phyloP scores from a whole-genome alignment of 2,888 invertebrate genomes.

The Metellina segmentata region DNA sequence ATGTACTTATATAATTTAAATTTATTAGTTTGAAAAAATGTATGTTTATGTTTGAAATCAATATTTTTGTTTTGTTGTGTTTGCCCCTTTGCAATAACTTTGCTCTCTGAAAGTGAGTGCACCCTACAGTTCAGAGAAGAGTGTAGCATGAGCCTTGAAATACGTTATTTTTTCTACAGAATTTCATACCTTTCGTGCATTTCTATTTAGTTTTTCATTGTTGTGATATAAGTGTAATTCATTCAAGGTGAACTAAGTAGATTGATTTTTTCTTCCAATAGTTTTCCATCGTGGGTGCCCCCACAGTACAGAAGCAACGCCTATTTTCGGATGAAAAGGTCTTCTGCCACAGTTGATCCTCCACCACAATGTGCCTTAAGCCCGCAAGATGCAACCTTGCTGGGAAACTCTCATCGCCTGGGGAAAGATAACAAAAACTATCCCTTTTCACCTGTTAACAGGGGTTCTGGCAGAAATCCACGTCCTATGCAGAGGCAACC shows the following conservation, averaged over 20 bases:
- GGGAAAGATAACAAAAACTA: conserved; percentile 17
- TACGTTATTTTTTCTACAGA: not conserved
- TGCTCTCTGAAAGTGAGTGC: not conserved
- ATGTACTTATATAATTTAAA: too few species aligned
- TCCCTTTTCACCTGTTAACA: conserved; percentile 9
- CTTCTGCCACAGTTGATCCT: conserved; percentile 18
- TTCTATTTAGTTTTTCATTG: not conserved
- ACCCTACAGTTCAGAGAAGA: not conserved
- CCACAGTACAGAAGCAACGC: not conserved
- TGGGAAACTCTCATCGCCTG: conserved; percentile 10
- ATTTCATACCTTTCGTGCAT: not conserved
- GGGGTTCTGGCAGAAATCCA: conserved; percentile 23
- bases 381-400: conserved; percentile 5
- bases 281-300: not conserved
- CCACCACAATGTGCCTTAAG: conserved; percentile 62
- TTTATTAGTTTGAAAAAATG: too few species aligned
- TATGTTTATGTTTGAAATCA: not conserved
- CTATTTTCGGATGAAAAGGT: conserved; percentile 51
- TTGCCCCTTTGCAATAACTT: not conserved
- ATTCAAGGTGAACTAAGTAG: not conserved
- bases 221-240: not conserved
- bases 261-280: not conserved
- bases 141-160: not conserved
- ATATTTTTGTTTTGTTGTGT: not conserved
- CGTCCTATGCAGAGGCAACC: conserved; percentile 11